A percentile compares a stretch with the other conserved stretches of the same genome.
phyloP scores from a whole-genome alignment of 2,888 invertebrate genomes.

The Stenoptilia bipunctidactyla region DNA sequence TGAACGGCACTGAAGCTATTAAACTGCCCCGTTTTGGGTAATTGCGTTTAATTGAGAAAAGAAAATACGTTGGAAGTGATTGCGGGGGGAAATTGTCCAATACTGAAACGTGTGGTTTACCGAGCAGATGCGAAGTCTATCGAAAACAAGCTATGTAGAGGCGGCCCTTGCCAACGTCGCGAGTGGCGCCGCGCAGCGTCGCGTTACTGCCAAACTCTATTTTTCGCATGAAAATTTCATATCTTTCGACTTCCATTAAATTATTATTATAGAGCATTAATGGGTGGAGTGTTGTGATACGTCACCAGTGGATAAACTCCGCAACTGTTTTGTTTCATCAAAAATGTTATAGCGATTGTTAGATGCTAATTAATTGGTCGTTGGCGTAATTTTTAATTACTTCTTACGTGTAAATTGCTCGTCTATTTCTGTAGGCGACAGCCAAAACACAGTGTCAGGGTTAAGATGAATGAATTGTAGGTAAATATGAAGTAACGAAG shows the following conservation, averaged over 20 bases:
- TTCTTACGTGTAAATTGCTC: slow-evolving; percentile 1
- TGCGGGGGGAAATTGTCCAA: slow-evolving; percentile 49
- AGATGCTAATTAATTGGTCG: too few relatives aligned
- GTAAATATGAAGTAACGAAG: too few relatives aligned
- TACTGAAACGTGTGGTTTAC: slow-evolving; percentile 60
- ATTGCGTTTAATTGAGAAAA: slow-evolving; percentile 1
- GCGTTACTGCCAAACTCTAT: slow-evolving; percentile 24
- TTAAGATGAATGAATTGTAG: too few relatives aligned
- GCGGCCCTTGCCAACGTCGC: slow-evolving; percentile 52
- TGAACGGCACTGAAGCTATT: slow-evolving; percentile 7
- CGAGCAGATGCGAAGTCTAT: slow-evolving; percentile 61
- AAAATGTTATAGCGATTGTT: too few relatives aligned
- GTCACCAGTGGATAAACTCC: too few relatives aligned
- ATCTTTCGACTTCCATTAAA: too few relatives aligned
- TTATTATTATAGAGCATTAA: too few relatives aligned
- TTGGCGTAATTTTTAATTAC: background rate
- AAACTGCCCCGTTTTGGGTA: background rate
- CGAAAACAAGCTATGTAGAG: slow-evolving; percentile 49
- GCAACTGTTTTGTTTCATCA: too few relatives aligned
- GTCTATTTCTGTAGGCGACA: too few relatives aligned
- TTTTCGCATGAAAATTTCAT: slow-evolving; percentile 23
- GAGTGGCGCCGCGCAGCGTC: slow-evolving; percentile 46
- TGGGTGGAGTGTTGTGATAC: too few relatives aligned
- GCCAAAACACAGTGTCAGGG: too few relatives aligned
- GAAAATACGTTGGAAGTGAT: slow-evolving; percentile 27